Evolutionary conservation across 2,888 invertebrate species (phyloP), one percentile per base, ranked within the genome.

Genomic region (Alsophila aescularia): DNA sequence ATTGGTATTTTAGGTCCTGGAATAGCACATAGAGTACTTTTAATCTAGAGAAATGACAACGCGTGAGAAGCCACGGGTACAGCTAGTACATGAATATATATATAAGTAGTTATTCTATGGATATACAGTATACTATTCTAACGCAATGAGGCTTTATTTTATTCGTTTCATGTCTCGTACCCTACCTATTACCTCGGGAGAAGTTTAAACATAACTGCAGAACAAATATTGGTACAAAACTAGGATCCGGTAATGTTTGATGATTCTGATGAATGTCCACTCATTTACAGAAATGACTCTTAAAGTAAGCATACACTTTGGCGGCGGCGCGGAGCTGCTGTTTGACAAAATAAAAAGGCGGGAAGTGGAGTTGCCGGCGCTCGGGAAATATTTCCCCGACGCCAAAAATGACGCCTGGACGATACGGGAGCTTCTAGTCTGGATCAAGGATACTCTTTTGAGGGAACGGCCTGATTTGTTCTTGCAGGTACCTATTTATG

Each of bases 301-400:
- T 45, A 81, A 77, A 60, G 48, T 89, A 40, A 73, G 70, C 50
- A 55, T 89, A 18, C 79, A 79, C 74, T 94, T 83, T 72, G 96
- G 97, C 35, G 98, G 98, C 10, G 98, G 98, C 1, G 97, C 98
- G 0, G 98, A 98, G 79, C 81, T 97, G n/a, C 84, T 98, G 0
- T 97, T 98, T 81, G 95, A 95, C 62, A 97, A 96, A 72, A 93
- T 95, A 45, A 97, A 97, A 76, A 93, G 92, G 48, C 94, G 95
- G 42, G 90, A 95, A 52, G 81, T 97, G 0, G 83, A 90, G 18
- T 82, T 97, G 64, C 95, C 96, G 53, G 82, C 89, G 0, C 78
- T 86, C 14, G 85, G 86, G 47, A 92, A 93, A 43, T 85, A 75
- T 44, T 70, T 80, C 10, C 83, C 86, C 0, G 79, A 83, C 3